phyloP scores from a whole-genome alignment of 1,140 invertebrate genomes.

The Bombus difficillimus region DNA sequence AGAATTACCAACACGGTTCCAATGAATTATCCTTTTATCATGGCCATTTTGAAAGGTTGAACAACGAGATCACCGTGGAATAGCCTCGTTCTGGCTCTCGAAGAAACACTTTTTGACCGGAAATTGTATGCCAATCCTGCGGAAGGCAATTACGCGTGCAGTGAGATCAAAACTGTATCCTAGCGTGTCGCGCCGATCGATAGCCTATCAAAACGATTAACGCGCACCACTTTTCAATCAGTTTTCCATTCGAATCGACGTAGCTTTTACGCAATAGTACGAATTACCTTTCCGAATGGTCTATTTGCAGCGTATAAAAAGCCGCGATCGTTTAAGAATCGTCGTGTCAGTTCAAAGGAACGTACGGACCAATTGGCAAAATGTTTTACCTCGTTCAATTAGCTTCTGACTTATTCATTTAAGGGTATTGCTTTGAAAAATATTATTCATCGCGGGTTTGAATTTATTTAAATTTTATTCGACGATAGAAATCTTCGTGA shows the following conservation, averaged over 20 bases:
- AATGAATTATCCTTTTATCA: slow-evolving; percentile 11
- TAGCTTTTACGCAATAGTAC: slow-evolving; percentile 53
- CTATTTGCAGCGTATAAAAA: slow-evolving; percentile 44
- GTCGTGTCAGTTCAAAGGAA: background rate
- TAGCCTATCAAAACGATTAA: slow-evolving; percentile 66
- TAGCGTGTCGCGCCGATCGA: slow-evolving; percentile 60
- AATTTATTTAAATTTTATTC: background rate
- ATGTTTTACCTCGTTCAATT: background rate
- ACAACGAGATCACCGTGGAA: slow-evolving; percentile 33
- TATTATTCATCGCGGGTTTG: background rate
- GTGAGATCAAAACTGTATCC: slow-evolving; percentile 67
- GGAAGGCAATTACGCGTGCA: slow-evolving; percentile 66
- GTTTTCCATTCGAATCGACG: slow-evolving; percentile 65
- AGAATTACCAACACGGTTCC: slow-evolving; percentile 21
- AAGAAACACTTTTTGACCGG: slow-evolving; percentile 56
- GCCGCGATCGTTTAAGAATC: slow-evolving; percentile 8
- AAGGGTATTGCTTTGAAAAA: background rate
- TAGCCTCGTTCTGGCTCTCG: slow-evolving; percentile 25
- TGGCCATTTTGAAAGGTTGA: background rate
- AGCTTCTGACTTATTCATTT: background rate
- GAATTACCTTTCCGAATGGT: slow-evolving; percentile 54
- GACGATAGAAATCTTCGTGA: background rate
- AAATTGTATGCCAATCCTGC: slow-evolving; percentile 71
- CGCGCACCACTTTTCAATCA: slow-evolving; percentile 68
- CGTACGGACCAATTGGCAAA: background rate